Evolutionary conservation across 2,113 vertebrate species (phyloP).

Genomic region (Python bivittatus): DNA sequence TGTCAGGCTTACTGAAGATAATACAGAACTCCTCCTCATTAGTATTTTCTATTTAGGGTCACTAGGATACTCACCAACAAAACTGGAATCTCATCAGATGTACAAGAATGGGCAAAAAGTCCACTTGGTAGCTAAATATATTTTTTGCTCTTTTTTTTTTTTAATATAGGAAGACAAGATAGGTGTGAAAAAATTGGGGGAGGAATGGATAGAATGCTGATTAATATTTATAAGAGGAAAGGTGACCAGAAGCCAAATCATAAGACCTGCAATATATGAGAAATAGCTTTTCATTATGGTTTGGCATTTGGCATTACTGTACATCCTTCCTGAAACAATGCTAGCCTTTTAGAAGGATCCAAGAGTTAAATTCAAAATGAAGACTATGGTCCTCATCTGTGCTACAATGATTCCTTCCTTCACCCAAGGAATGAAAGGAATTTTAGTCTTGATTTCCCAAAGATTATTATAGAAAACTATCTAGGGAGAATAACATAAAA

Average conservation of each 20-base stretch:
- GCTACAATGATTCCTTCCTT: slow-evolving; percentile 26
- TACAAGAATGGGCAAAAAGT: slow-evolving; percentile 49
- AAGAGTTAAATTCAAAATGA: slow-evolving; percentile 42
- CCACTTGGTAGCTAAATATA: slow-evolving; percentile 55
- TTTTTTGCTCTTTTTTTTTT: slow-evolving; percentile 52
- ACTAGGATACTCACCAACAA: slow-evolving; percentile 46
- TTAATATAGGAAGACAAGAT: slow-evolving; percentile 46
- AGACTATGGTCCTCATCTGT: slow-evolving; percentile 37
- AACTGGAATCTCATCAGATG: slow-evolving; percentile 50
- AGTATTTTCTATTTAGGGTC: slow-evolving; percentile 46
- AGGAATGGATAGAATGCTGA: slow-evolving; percentile 44
- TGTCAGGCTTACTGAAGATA: slow-evolving; percentile 49
- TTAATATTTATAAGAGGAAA: slow-evolving; percentile 66
- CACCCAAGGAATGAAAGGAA: slow-evolving; percentile 20
- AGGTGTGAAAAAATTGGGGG: slow-evolving; percentile 58
- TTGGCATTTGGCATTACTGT: slow-evolving; percentile 57
- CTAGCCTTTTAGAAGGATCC: slow-evolving; percentile 42
- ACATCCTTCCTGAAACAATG: slow-evolving; percentile 50
- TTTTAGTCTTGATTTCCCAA: slow-evolving; percentile 46
- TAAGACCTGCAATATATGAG: slow-evolving; percentile 56
- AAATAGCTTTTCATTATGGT: slow-evolving; percentile 64
- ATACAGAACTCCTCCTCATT: slow-evolving; percentile 39
- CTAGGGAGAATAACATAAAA: neutral
- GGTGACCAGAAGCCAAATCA: slow-evolving; percentile 61
- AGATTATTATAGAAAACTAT: slow-evolving; percentile 48